Conservation (phyloP, 2,113 vertebrate species). For the Phylloscopus trochilus region DNA sequence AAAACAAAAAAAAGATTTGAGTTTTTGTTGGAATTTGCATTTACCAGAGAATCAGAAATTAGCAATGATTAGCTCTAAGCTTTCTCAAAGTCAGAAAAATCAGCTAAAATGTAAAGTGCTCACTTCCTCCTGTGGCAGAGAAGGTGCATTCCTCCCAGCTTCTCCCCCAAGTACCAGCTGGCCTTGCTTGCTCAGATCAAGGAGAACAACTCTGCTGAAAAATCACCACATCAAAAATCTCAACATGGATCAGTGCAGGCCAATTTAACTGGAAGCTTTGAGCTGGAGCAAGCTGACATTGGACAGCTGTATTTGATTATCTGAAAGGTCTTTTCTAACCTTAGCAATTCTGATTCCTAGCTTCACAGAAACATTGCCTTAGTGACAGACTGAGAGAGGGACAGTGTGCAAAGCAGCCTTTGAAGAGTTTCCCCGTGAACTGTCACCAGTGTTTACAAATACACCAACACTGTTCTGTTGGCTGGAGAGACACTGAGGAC, state of each 20-base stretch:
- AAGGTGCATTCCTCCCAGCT: background rate
- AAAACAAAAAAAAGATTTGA: rapidly evolving
- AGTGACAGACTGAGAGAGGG: background rate
- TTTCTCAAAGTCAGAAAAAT: background rate
- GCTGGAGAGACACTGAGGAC: rapidly evolving
- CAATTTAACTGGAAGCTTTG: background rate
- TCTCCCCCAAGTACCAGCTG: background rate
- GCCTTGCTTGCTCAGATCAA: background rate
- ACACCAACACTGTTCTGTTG: background rate
- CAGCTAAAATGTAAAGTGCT: background rate
- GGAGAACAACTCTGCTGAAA: rapidly evolving
- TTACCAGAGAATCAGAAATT: background rate
- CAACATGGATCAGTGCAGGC: background rate
- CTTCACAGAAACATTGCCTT: background rate
- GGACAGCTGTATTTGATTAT: rapidly evolving
- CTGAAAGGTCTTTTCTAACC: background rate
- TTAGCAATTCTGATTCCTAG: rapidly evolving
- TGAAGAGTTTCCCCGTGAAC: background rate
- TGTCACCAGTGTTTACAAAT: background rate
- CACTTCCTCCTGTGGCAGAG: background rate
- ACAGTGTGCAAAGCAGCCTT: background rate
- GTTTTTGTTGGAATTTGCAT: background rate
- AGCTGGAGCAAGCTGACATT: background rate
- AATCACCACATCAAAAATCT: background rate
- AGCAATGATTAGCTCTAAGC: background rate